Evolutionary conservation across 2,888 invertebrate species (phyloP).

Genomic region (Polydrusus cervinus): DNA sequence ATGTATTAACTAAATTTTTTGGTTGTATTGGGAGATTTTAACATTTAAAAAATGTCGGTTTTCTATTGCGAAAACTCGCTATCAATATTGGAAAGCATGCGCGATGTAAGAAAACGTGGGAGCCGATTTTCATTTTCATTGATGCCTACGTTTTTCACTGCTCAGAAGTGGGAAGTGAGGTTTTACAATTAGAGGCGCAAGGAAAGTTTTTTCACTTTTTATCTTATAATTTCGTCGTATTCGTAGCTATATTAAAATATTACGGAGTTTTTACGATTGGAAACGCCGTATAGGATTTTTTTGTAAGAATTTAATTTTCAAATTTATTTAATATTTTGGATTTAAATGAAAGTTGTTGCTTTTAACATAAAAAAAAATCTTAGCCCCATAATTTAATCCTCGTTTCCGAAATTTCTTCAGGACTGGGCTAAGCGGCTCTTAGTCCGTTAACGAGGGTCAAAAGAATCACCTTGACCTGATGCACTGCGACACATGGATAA

Average conservation of each 20-base stretch:
- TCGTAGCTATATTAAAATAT: too few relatives aligned
- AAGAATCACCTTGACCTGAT: conserved; percentile 48
- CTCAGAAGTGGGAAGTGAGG: conserved; percentile 14
- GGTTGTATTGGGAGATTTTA: too few relatives aligned
- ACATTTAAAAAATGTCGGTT: too few relatives aligned
- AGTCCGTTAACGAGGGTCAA: conserved; percentile 16
- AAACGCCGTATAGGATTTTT: too few relatives aligned
- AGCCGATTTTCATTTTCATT: conserved; percentile 61
- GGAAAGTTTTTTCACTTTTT: not conserved
- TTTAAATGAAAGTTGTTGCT: too few relatives aligned
- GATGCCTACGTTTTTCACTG: conserved; percentile 47
- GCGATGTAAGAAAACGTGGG: conserved; percentile 60
- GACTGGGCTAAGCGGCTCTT: conserved; percentile 19
- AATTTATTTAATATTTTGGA: too few relatives aligned
- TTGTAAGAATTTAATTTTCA: too few relatives aligned
- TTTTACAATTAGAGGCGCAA: conserved; percentile 1
- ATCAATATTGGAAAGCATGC: conserved; percentile 65
- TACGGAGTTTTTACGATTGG: too few relatives aligned
- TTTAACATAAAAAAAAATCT: too few relatives aligned
- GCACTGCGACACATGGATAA: conserved; percentile 35
- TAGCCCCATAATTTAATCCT: conserved; percentile 8
- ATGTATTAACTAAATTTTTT: too few relatives aligned
- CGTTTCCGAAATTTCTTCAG: not conserved
- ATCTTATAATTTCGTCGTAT: too few relatives aligned
- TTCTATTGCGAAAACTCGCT: too few relatives aligned